Conservation (phyloP, 2,113 vertebrate genomes). For the Tyrannus savana region DNA sequence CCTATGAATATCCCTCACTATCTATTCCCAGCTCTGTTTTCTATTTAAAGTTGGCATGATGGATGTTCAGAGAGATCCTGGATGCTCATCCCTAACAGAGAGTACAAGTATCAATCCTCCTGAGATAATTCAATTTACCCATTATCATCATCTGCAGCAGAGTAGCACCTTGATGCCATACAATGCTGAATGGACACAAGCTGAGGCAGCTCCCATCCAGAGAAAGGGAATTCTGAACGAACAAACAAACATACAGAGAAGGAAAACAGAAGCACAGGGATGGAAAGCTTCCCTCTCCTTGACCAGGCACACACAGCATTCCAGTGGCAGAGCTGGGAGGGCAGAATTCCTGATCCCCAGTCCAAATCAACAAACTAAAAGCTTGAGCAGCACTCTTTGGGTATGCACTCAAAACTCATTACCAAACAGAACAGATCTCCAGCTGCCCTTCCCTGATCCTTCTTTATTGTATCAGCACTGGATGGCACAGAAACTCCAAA, state of each 20-base stretch:
- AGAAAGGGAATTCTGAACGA: background rate
- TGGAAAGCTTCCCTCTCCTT: background rate
- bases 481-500: constrained; percentile 17
- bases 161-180: background rate
- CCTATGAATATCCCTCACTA: background rate
- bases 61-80: constrained; percentile 8
- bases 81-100: constrained; percentile 28
- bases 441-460: background rate
- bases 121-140: constrained; percentile 35
- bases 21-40: constrained; percentile 11
- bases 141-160: background rate
- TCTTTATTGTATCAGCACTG: background rate
- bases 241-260: background rate
- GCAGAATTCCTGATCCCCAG: background rate
- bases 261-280: background rate
- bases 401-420: background rate
- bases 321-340: background rate
- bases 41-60: constrained; percentile 38
- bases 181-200: background rate
- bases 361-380: background rate
- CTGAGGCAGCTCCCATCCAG: background rate
- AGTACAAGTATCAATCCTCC: constrained; percentile 36
- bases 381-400: background rate
- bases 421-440: background rate
- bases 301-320: background rate